phyloP scores from a whole-genome alignment of 2,113 vertebrate genomes.

The Chlorocebus sabaeus region DNA sequence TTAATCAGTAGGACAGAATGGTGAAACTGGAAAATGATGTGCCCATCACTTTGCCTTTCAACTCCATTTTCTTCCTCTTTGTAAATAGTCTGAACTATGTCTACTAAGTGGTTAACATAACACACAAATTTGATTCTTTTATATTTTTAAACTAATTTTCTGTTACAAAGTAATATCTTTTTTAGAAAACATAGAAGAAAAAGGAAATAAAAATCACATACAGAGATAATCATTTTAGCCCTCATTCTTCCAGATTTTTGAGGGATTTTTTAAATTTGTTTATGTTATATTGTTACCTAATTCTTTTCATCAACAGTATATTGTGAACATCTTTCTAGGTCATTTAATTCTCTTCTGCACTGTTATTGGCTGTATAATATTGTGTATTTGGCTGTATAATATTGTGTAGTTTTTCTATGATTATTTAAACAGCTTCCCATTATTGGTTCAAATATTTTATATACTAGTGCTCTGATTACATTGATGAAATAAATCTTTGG shows the following conservation, averaged over 20 bases:
- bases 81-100: neutral
- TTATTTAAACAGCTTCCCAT: neutral
- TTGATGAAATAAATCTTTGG: neutral
- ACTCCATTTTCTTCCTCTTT: neutral
- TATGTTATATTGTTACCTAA: neutral
- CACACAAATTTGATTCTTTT: neutral
- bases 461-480: neutral
- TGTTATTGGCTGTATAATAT: neutral
- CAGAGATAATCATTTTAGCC: neutral
- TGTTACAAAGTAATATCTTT: neutral
- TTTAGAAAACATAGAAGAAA: neutral
- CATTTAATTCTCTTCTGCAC: neutral
- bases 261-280: neutral
- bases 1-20: neutral
- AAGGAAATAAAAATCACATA: neutral
- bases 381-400: neutral
- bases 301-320: neutral
- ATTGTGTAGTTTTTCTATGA: neutral
- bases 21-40: neutral
- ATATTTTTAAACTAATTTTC: conserved; percentile 10
- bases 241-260: neutral
- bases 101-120: neutral
- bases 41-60: neutral
- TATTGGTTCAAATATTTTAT: conserved; percentile 7
- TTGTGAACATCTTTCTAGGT: neutral